These are phyloP conservation scores for Pelosia muscerda DNA, from an alignment of 2,888 invertebrate species.

Conservation along the genomic window DNA sequence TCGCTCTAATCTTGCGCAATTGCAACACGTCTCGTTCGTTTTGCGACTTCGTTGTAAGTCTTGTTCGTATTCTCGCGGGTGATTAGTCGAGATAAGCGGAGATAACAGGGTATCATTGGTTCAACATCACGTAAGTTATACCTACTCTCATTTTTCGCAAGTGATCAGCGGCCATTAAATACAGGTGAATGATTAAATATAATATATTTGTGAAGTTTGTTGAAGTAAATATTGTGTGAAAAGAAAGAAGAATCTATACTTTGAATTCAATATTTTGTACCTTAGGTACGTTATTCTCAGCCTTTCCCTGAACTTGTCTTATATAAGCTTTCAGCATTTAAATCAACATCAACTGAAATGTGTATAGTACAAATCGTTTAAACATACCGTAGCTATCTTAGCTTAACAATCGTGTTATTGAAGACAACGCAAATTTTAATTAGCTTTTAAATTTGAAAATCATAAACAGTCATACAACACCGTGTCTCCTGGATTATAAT, in stretches of 20 bases:
- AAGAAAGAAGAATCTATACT: background rate
- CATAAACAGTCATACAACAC: background rate
- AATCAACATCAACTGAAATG: background rate
- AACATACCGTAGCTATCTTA: background rate
- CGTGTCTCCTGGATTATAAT: background rate
- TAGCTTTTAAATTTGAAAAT: background rate
- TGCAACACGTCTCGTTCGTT: slow-evolving; percentile 65
- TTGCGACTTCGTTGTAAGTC: slow-evolving; percentile 53
- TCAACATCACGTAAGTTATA: slow-evolving; percentile 77
- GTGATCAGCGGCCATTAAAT: slow-evolving; percentile 26
- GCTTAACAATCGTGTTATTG: too few species aligned
- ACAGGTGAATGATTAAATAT: slow-evolving; percentile 32
- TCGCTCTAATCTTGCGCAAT: slow-evolving; percentile 75
- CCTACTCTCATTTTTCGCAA: slow-evolving; percentile 36
- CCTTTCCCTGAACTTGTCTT: background rate
- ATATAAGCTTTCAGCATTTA: background rate
- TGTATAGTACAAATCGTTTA: background rate
- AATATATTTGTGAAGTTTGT: too few species aligned
- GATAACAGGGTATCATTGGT: slow-evolving; percentile 68
- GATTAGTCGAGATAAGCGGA: slow-evolving; percentile 69
- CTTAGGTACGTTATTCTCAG: background rate
- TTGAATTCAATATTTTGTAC: background rate
- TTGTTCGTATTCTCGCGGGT: slow-evolving; percentile 69
- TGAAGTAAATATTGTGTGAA: too few species aligned
- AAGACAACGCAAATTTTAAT: too few species aligned